Evolutionary conservation across 2,113 vertebrate genomes (phyloP).

Genomic region (Irena cyanogastra): DNA sequence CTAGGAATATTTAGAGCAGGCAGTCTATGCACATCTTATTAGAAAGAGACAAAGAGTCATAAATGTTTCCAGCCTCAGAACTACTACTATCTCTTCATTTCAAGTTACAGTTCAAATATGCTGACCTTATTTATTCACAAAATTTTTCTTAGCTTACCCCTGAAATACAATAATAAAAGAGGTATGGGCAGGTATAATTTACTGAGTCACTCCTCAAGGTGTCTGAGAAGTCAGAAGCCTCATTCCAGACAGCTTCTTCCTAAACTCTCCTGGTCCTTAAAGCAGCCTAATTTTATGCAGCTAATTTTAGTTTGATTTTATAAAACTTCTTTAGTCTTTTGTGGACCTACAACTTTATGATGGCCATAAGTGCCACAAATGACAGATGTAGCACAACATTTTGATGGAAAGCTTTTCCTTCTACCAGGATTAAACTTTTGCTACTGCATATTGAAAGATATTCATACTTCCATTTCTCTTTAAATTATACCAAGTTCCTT

Average conservation of each 20-base stretch:
- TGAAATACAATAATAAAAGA: not conserved
- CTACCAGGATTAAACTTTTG: not conserved
- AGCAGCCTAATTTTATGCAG: not conserved
- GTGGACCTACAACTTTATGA: conserved; percentile 29
- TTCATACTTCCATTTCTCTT: not conserved
- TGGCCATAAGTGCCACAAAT: not conserved
- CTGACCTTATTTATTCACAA: not conserved
- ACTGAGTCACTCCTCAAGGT: not conserved
- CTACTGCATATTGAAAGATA: not conserved
- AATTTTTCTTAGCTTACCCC: not conserved
- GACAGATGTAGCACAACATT: not conserved
- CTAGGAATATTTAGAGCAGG: not conserved
- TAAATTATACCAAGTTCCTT: not conserved
- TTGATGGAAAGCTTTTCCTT: not conserved
- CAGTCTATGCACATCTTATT: not conserved
- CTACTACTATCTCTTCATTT: not conserved
- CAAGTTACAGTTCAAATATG: not conserved
- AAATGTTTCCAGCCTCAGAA: not conserved
- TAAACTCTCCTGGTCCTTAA: not conserved
- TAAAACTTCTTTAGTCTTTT: conserved; percentile 41
- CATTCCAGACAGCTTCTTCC: not conserved
- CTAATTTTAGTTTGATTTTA: conserved; percentile 11
- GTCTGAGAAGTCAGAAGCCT: not conserved
- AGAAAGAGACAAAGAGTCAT: not conserved
- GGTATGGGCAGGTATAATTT: not conserved